phyloP scores from a whole-genome alignment of 2,113 vertebrate species.

The Microtus montanus region DNA sequence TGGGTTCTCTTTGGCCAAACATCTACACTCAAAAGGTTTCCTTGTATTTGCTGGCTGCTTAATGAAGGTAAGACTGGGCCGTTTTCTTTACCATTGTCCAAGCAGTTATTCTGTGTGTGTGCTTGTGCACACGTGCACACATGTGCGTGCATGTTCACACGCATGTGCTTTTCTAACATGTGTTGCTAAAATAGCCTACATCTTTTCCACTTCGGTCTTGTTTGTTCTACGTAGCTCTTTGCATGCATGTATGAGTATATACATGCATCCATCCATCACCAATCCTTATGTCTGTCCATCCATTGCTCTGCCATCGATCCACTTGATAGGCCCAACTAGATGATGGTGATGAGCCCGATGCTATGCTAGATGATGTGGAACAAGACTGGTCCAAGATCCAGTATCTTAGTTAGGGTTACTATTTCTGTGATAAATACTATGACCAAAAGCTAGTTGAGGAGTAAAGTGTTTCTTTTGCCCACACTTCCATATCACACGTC shows the following conservation, averaged over 20 bases:
- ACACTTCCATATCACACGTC: neutral
- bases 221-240: neutral
- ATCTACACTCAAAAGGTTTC: conserved; percentile 86
- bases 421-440: neutral
- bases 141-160: neutral
- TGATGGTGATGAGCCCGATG: neutral
- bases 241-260: neutral
- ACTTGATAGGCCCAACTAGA: neutral
- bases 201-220: neutral
- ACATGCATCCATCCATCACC: neutral
- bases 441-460: neutral
- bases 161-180: neutral
- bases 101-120: neutral
- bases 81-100: neutral
- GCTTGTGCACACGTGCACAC: neutral
- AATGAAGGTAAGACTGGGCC: conserved; percentile 85
- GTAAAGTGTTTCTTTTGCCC: neutral
- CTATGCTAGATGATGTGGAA: neutral
- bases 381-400: neutral
- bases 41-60: conserved; percentile 88
- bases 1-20: conserved; percentile 87
- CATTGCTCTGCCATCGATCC: neutral
- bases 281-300: neutral
- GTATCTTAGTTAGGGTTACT: neutral
- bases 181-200: conserved; percentile 10